Evolutionary conservation across 35 echinoderm and acorn worm species (phyloP).

Genomic region (Ptychodera flava): DNA sequence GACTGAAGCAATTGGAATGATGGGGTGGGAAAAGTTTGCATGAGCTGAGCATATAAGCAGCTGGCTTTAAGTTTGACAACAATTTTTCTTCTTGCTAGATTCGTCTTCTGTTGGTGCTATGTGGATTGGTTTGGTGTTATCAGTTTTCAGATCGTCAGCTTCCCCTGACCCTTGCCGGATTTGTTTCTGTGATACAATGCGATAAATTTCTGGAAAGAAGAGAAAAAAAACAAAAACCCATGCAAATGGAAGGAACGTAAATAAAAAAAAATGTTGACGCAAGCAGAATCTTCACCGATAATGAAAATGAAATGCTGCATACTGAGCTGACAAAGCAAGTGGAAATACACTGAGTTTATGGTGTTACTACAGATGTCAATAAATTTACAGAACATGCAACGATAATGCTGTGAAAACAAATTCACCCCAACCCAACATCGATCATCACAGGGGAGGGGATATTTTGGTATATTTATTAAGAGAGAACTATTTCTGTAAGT

Average conservation of each 20-base stretch:
- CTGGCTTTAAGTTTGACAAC: background rate
- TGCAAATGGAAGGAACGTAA: background rate
- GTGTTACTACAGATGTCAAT: too few relatives aligned
- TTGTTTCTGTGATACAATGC: conserved; percentile 99
- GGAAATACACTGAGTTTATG: too few relatives aligned
- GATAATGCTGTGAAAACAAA: too few relatives aligned
- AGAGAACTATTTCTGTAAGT: too few relatives aligned
- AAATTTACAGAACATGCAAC: too few relatives aligned
- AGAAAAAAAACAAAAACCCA: background rate
- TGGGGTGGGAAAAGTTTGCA: background rate
- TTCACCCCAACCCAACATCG: too few relatives aligned
- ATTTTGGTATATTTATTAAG: too few relatives aligned
- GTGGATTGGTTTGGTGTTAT: conserved; percentile 90
- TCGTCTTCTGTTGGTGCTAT: conserved; percentile 64
- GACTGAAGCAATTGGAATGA: background rate
- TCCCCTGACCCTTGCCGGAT: conserved; percentile 71
- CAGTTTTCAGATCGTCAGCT: conserved; percentile 80
- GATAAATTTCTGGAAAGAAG: conserved; percentile 81
- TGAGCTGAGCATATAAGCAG: background rate
- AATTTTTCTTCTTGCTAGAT: background rate
- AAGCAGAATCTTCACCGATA: background rate
- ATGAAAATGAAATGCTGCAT: too few relatives aligned
- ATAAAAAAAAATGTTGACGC: background rate
- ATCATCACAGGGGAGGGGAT: too few relatives aligned
- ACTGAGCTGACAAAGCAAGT: too few relatives aligned